These are phyloP conservation scores for Drosophila pseudoananassae DNA, from an alignment of 1,140 invertebrate species.

Conservation along the genomic window DNA sequence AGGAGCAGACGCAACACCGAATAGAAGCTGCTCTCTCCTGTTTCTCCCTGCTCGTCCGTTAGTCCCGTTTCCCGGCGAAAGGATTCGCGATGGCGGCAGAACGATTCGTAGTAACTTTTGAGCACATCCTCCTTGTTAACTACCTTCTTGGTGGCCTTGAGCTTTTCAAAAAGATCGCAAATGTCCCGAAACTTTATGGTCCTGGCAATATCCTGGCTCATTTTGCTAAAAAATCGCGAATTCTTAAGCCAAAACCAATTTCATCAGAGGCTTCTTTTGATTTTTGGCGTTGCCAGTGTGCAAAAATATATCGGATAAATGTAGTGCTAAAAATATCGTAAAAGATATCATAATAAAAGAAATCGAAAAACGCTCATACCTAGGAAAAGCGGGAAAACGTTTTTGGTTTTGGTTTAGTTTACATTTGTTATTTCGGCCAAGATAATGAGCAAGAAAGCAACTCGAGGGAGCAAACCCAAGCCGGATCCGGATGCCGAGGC, in stretches of 20 bases:
- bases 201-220: constrained; percentile 57
- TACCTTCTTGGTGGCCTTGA: constrained; percentile 48
- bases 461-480: constrained; percentile 56
- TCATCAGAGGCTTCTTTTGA: constrained; percentile 24
- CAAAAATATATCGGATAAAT: background rate
- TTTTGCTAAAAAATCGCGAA: background rate
- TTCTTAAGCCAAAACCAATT: constrained; percentile 7
- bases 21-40: constrained; percentile 86
- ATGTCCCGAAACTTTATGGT: constrained; percentile 76
- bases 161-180: constrained; percentile 65
- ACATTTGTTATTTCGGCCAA: background rate
- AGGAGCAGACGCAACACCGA: constrained; percentile 89
- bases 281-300: background rate
- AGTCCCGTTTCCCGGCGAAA: constrained; percentile 47
- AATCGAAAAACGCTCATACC: background rate
- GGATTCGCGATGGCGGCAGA: constrained; percentile 58
- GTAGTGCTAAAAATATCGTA: background rate
- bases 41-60: constrained; percentile 28
- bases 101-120: constrained; percentile 73
- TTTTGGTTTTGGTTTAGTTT: constrained; percentile 1
- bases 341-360: too few species aligned
- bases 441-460: constrained; percentile 64
- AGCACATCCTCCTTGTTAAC: constrained; percentile 62
- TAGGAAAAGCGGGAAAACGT: background rate
- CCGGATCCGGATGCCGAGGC: constrained; percentile 52